These are phyloP conservation scores for Drosophila serrata DNA, from an alignment of 1,140 invertebrate species.

Conservation along the genomic window DNA sequence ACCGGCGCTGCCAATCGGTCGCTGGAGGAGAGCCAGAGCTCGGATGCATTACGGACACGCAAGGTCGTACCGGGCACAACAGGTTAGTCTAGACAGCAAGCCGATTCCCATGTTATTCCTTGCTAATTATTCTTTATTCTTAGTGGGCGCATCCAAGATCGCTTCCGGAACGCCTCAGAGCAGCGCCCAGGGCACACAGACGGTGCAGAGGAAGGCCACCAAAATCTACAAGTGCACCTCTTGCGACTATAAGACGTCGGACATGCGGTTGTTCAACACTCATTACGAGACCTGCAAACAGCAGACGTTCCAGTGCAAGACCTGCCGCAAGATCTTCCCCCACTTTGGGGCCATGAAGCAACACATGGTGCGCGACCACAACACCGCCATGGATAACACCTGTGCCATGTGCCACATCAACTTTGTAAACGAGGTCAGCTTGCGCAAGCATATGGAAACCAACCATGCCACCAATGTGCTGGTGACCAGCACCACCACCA, in stretches of 20 bases:
- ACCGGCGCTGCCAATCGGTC: slow-evolving; percentile 60
- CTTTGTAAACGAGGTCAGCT: slow-evolving; percentile 77
- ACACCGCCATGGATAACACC: slow-evolving; percentile 80
- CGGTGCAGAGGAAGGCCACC: slow-evolving; percentile 75
- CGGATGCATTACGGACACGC: slow-evolving; percentile 59
- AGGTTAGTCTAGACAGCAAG: slow-evolving; percentile 28
- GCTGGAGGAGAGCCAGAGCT: slow-evolving; percentile 53
- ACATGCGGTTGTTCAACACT: slow-evolving; percentile 83
- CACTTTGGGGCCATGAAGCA: slow-evolving; percentile 82
- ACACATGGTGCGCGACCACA: slow-evolving; percentile 82
- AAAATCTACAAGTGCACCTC: slow-evolving; percentile 85
- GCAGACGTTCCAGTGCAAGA: slow-evolving; percentile 84
- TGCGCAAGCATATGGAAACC: slow-evolving; percentile 84
- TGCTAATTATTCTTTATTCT: slow-evolving; percentile 5
- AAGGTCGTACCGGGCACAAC: slow-evolving; percentile 63
- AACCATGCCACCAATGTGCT: slow-evolving; percentile 84
- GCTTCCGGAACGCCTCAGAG: slow-evolving; percentile 42
- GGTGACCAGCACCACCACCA: slow-evolving; percentile 80
- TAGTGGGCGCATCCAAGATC: slow-evolving; percentile 62
- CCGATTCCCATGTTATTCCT: not conserved
- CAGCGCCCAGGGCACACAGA: slow-evolving; percentile 64
- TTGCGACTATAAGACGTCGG: slow-evolving; percentile 85
- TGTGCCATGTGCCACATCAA: slow-evolving; percentile 84
- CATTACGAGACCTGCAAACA: slow-evolving; percentile 84
- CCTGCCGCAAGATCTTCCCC: slow-evolving; percentile 82